A percentile compares a stretch with the other conserved stretches of the same genome.
These are phyloP conservation scores for Gobiocypris rarus DNA, from an alignment of 2,113 vertebrate species.

Conservation along the genomic window DNA sequence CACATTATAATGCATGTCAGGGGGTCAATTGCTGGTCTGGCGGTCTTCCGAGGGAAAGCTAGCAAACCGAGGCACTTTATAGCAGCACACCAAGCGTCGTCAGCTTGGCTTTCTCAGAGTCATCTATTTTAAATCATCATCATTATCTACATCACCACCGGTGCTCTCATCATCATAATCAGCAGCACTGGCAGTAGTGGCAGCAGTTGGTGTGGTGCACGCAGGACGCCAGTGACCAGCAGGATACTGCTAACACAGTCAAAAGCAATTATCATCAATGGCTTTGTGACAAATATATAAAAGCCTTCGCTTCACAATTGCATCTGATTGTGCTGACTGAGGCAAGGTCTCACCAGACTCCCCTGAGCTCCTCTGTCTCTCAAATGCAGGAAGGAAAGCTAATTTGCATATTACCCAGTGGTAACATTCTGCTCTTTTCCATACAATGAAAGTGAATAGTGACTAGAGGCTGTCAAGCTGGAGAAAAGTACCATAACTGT, in stretches of 20 bases:
- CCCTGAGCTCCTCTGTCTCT: background rate
- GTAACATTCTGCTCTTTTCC: background rate
- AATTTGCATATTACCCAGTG: background rate
- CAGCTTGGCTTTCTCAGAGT: background rate
- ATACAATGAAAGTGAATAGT: background rate
- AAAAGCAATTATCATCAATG: conserved; percentile 57
- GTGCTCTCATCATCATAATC: conserved; percentile 35
- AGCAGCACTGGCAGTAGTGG: conserved; percentile 40
- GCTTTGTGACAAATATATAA: conserved; percentile 52
- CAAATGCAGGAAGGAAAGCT: background rate
- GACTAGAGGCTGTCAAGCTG: background rate
- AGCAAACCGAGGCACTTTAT: background rate
- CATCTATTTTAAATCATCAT: conserved; percentile 27
- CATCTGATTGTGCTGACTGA: conserved; percentile 53
- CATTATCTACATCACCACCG: conserved; percentile 35
- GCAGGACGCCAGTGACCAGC: conserved; percentile 36
- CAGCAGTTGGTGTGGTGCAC: conserved; percentile 16
- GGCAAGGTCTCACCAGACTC: conserved; percentile 38
- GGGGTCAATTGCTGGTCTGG: background rate
- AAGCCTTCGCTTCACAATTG: conserved; percentile 39
- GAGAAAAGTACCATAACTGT: background rate
- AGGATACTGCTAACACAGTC: conserved; percentile 42
- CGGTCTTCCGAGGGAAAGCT: background rate
- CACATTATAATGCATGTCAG: background rate
- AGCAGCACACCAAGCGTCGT: background rate